Conservation (phyloP, 2,113 vertebrate species). For the Capra hircus region DNA sequence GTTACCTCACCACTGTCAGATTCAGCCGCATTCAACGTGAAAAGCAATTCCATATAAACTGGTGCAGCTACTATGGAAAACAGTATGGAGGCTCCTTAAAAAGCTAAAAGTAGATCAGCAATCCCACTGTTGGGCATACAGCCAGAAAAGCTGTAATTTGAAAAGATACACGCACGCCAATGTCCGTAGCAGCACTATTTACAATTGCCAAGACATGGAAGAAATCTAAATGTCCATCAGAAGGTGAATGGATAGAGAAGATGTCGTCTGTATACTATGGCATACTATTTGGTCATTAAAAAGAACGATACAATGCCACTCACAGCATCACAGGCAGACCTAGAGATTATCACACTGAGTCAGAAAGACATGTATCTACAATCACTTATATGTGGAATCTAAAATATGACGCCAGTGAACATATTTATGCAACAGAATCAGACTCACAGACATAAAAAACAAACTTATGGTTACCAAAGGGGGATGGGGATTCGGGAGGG, state of each 20-base stretch:
- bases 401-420: neutral
- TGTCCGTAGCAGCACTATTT: neutral
- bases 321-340: neutral
- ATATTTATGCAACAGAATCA: neutral
- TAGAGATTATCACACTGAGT: neutral
- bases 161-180: accelerated
- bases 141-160: neutral
- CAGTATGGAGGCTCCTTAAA: neutral
- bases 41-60: neutral
- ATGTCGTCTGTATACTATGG: neutral
- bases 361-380: neutral
- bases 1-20: neutral
- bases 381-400: neutral
- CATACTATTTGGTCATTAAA: neutral
- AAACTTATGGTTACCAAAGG: neutral
- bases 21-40: neutral
- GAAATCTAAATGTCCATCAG: neutral
- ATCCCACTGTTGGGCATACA: neutral
- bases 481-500: neutral
- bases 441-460: neutral
- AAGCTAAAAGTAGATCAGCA: neutral
- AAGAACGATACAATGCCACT: neutral
- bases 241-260: neutral
- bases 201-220: neutral
- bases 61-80: neutral